A percentile compares a stretch with the other conserved stretches of the same genome.
These are phyloP conservation scores for Punctoribates punctum DNA, from an alignment of 2,888 invertebrate species.

Conservation along the genomic window DNA sequence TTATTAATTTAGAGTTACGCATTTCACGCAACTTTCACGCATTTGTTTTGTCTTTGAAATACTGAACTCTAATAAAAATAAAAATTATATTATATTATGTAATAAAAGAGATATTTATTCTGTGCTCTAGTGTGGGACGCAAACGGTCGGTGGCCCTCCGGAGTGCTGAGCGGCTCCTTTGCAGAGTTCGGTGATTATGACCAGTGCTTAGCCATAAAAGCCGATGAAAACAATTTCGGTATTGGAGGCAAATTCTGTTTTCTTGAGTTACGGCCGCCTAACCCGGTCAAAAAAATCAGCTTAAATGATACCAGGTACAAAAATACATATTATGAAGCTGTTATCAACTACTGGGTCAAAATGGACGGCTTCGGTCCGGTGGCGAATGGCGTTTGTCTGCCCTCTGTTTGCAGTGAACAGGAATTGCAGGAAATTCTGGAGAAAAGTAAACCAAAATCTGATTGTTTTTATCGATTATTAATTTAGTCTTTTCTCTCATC, in stretches of 20 bases:
- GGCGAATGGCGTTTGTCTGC: slow-evolving; percentile 40
- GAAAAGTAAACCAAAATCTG: slow-evolving; percentile 11
- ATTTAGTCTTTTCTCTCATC: not conserved
- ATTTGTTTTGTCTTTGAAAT: no score
- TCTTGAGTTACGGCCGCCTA: slow-evolving; percentile 33
- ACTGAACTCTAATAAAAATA: no score
- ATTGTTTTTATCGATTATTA: not conserved
- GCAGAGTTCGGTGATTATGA: slow-evolving; percentile 38
- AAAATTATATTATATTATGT: no score
- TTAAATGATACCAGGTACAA: slow-evolving; percentile 8
- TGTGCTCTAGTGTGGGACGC: slow-evolving; percentile 38
- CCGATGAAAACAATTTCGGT: not conserved
- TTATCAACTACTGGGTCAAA: slow-evolving; percentile 33
- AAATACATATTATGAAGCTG: not conserved
- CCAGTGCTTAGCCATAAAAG: slow-evolving; percentile 28
- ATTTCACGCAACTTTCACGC: no score
- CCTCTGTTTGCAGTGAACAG: slow-evolving; percentile 17
- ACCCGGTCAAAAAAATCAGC: not conserved
- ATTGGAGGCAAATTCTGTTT: slow-evolving; percentile 35
- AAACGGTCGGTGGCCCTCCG: slow-evolving; percentile 39
- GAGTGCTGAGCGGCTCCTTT: slow-evolving; percentile 32
- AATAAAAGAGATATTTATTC: slow-evolving; percentile 1
- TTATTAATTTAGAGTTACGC: no score
- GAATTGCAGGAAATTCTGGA: slow-evolving; percentile 22
- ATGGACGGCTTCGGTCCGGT: slow-evolving; percentile 37